A percentile compares a stretch with the other conserved stretches of the same genome.
These are phyloP conservation scores for Hirudinaria manillensis DNA, from an alignment of 2,888 invertebrate genomes.

Conservation along the genomic window DNA sequence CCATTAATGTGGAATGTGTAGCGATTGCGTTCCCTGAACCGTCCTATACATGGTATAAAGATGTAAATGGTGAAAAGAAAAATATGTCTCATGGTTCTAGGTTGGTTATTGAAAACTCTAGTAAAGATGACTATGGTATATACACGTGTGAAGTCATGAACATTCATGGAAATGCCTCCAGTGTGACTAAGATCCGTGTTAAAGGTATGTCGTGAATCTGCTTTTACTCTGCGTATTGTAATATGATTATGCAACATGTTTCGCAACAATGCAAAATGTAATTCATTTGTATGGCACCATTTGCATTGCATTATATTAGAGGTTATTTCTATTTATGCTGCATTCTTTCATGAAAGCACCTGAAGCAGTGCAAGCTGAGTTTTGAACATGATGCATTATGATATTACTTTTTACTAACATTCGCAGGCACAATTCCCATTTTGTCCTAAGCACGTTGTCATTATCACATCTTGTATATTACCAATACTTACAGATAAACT, in stretches of 20 bases:
- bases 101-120: slow-evolving; percentile 18
- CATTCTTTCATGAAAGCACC: not conserved
- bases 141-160: slow-evolving; percentile 30
- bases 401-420: too few relatives aligned
- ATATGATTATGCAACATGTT: too few relatives aligned
- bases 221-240: not conserved
- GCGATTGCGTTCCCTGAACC: slow-evolving; percentile 28
- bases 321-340: not conserved
- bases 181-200: slow-evolving; percentile 30
- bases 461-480: not conserved
- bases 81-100: not conserved
- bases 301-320: not conserved
- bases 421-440: too few relatives aligned
- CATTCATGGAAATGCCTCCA: not conserved
- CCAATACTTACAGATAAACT: slow-evolving; percentile 29
- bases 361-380: not conserved
- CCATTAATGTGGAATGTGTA: slow-evolving; percentile 16
- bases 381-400: too few relatives aligned
- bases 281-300: not conserved
- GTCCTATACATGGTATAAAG: slow-evolving; percentile 20
- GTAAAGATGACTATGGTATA: slow-evolving; percentile 29
- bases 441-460: too few relatives aligned
- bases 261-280: not conserved
- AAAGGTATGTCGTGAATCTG: slow-evolving; percentile 23
- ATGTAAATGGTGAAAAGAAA: not conserved